Evolutionary conservation across 1,140 invertebrate genomes (phyloP), one percentile per base, ranked within the genome.

Genomic region (Pseudomyrmex dendroicus): DNA sequence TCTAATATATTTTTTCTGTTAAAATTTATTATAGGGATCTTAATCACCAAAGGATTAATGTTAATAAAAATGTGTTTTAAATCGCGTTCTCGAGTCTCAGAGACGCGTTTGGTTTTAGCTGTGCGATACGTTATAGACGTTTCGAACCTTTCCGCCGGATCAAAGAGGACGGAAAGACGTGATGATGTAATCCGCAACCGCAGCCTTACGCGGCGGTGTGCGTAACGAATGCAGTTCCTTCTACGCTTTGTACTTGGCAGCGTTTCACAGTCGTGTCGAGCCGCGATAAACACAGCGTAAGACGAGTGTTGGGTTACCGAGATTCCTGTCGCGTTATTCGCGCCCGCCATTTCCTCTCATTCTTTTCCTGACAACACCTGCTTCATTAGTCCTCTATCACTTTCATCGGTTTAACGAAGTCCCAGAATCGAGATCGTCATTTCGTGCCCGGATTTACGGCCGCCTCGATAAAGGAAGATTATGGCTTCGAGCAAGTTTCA

Each of bases 161-260:
- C 64, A 59, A 80, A 72, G 44, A 70, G 17, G 56, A 48, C 56
- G 54, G 8, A 61, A 80, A 56, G 35, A 5, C 5, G 35, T 10
- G 64, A 12, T 80, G 76, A 80, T 70, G 66, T 72, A 80, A 80
- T 50, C 10, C 44, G 22, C 46, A 80, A 70, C 50, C 25, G 17
- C 17, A 57, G 13, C 66, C 54, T 76, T 64, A 22, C 50, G 61
- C 57, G 50, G 57, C 25, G 57, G 22, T 56, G 73, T 82, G 70
- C 86, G 68, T 73, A 87, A 87, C 56, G 82, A 87, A 86, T 62
- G 59, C 59, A 82, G 66, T 82, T 59, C 70, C 54, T 59, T 59
- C 15, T 13, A 52, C 5, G 46, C 57, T 77, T 83, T 83, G 78
- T 86, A 57, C 67, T 67, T 83, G 66, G 52, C 84, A 67, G 57